phyloP scores from a whole-genome alignment of 2,113 vertebrate species.

The Hydrochoerus hydrochaeris region DNA sequence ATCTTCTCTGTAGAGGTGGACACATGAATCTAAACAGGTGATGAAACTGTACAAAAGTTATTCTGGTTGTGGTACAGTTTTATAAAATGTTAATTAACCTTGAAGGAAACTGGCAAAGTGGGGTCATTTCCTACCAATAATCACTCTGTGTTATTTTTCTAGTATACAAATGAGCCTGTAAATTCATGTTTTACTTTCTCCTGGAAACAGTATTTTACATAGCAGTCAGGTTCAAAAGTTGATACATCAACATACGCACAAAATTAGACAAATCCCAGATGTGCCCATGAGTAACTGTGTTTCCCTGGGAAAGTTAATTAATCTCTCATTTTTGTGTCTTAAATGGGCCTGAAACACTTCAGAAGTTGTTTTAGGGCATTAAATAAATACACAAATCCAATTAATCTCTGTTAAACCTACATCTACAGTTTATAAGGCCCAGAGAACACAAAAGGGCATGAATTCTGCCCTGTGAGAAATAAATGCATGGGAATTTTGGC shows the following conservation, averaged over 20 bases:
- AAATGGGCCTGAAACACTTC: background rate
- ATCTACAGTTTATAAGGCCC: background rate
- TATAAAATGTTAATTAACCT: background rate
- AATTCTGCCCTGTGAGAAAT: background rate
- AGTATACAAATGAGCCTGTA: background rate
- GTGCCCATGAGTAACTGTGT: accelerated
- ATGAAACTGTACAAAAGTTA: background rate
- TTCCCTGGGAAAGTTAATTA: background rate
- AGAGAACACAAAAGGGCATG: background rate
- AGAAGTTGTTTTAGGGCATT: background rate
- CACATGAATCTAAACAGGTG: background rate
- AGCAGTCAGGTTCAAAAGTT: background rate
- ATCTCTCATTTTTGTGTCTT: background rate
- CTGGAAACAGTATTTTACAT: background rate
- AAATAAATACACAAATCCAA: background rate
- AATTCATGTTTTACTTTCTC: background rate
- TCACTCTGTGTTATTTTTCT: background rate
- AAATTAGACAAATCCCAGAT: background rate
- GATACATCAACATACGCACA: background rate
- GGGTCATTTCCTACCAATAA: background rate
- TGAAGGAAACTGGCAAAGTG: background rate
- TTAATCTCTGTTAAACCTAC: background rate
- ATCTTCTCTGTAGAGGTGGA: background rate
- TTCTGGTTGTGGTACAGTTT: background rate
- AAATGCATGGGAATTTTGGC: background rate